A percentile compares a stretch with the other conserved stretches of the same genome.
phyloP scores from a whole-genome alignment of 2,888 invertebrate genomes.

The Pseudococcus viburni region DNA sequence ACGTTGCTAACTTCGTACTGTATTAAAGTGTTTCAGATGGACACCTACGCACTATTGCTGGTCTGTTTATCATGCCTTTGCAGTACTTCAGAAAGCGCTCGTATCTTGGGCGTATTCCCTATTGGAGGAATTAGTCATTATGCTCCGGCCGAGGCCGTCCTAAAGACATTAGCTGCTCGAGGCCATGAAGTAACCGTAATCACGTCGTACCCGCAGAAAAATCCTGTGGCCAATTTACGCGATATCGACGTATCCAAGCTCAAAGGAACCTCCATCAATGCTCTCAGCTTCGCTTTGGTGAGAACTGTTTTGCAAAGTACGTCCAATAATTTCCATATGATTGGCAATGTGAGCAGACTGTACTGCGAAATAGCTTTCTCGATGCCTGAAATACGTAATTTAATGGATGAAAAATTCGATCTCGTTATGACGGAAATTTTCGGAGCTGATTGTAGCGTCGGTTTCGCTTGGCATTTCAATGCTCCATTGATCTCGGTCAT shows the following conservation, averaged over 20 bases:
- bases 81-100: constrained; percentile 59
- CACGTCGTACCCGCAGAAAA: constrained; percentile 71
- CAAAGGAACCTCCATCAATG: constrained; percentile 56
- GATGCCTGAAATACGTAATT: constrained; percentile 67
- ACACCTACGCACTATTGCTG: background rate
- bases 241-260: constrained; percentile 67
- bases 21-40: constrained; percentile 15
- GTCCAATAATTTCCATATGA: constrained; percentile 61
- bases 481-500: constrained; percentile 66
- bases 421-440: constrained; percentile 67
- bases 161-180: constrained; percentile 73
- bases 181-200: constrained; percentile 75
- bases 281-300: constrained; percentile 59
- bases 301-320: constrained; percentile 50
- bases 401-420: constrained; percentile 68
- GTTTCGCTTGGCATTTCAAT: constrained; percentile 66
- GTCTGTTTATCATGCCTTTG: background rate
- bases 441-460: constrained; percentile 67
- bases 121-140: constrained; percentile 74
- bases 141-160: constrained; percentile 73
- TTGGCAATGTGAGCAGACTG: constrained; percentile 59
- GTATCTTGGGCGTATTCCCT: constrained; percentile 73
- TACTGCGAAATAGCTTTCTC: constrained; percentile 66
- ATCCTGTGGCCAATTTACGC: constrained; percentile 72
- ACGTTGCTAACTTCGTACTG: background rate